Evolutionary conservation across 2,113 vertebrate genomes (phyloP).

Genomic region (Proterorhinus semilunaris): DNA sequence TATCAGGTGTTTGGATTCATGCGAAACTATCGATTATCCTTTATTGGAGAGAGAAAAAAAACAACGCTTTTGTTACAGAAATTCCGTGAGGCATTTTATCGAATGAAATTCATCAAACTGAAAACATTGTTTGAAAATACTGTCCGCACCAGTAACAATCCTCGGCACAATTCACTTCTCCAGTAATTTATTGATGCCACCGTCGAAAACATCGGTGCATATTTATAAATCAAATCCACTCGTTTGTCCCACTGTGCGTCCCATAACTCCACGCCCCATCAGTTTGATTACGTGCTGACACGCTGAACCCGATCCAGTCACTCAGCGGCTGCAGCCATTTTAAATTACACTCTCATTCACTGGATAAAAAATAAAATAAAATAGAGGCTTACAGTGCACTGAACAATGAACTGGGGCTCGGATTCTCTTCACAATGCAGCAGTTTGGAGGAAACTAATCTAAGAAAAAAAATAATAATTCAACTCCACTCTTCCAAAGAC

Average conservation of each 20-base stretch:
- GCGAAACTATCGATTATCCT: no score
- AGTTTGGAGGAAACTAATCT: no score
- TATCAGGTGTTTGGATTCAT: no score
- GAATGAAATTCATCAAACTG: no score
- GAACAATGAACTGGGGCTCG: neutral
- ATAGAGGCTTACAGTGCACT: neutral
- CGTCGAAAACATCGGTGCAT: conserved; percentile 16
- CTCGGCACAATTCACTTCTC: neutral
- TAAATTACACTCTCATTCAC: conserved; percentile 23
- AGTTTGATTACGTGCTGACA: conserved; percentile 42
- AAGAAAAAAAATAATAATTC: neutral
- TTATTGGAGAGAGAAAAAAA: no score
- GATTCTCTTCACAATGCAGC: neutral
- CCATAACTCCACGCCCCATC: conserved; percentile 43
- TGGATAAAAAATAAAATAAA: neutral
- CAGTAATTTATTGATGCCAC: conserved; percentile 29
- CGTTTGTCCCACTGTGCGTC: conserved; percentile 35
- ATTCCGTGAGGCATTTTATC: no score
- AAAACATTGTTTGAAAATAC: no score
- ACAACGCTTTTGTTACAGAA: no score
- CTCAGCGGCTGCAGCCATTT: conserved; percentile 14
- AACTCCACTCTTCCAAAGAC: neutral
- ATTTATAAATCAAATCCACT: conserved; percentile 42
- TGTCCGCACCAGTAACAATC: neutral
- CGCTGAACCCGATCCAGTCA: conserved; percentile 10